Percentiles rank a stretch among this genome's conserved stretches.
Evolutionary conservation across 1,140 invertebrate genomes (phyloP).

Genomic region (Battus philenor): DNA sequence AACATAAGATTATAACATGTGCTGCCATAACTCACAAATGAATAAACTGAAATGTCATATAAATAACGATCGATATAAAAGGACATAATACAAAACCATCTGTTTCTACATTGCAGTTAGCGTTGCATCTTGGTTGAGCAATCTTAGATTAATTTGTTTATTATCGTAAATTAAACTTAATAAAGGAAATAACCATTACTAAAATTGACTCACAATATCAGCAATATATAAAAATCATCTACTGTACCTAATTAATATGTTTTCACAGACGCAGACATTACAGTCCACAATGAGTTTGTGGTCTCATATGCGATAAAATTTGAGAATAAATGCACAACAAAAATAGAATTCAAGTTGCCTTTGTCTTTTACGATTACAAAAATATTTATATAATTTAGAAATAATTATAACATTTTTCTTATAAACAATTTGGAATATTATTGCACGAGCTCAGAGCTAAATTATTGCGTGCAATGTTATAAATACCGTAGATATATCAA

Average conservation of each 20-base stretch:
- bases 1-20: slow-evolving; percentile 73
- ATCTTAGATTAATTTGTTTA: slow-evolving; percentile 63
- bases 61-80: slow-evolving; percentile 67
- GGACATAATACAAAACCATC: slow-evolving; percentile 58
- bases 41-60: slow-evolving; percentile 67
- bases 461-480: slow-evolving; percentile 60
- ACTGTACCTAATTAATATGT: slow-evolving; percentile 59
- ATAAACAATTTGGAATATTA: slow-evolving; percentile 74
- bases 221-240: slow-evolving; percentile 62
- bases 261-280: slow-evolving; percentile 61
- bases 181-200: slow-evolving; percentile 68
- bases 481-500: slow-evolving; percentile 68
- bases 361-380: slow-evolving; percentile 71
- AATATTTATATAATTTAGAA: slow-evolving; percentile 73
- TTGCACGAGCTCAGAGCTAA: slow-evolving; percentile 72
- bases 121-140: slow-evolving; percentile 69
- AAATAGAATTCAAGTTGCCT: slow-evolving; percentile 70
- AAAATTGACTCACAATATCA: slow-evolving; percentile 73
- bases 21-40: slow-evolving; percentile 71
- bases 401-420: slow-evolving; percentile 67
- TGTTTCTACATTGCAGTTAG: slow-evolving; percentile 61
- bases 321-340: slow-evolving; percentile 74
- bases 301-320: slow-evolving; percentile 64
- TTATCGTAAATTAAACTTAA: slow-evolving; percentile 69
- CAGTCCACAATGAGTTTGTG: slow-evolving; percentile 70